These are phyloP conservation scores for Coleophora flavipennella DNA, from an alignment of 2,888 invertebrate species.

Conservation along the genomic window DNA sequence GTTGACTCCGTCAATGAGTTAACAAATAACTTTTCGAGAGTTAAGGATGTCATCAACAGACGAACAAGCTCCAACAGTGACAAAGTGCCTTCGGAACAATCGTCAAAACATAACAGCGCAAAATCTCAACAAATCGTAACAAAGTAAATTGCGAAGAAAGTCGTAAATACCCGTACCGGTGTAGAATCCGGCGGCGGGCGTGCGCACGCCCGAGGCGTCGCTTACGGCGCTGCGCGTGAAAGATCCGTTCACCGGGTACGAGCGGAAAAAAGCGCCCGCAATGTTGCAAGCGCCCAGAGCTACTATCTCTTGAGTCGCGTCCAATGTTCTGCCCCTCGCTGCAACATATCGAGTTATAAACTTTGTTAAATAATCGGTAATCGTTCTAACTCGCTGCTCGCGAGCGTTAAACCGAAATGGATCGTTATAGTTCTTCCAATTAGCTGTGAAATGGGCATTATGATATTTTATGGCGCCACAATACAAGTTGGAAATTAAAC, in stretches of 20 bases:
- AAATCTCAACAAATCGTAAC: conserved; percentile 29
- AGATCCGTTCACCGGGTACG: conserved; percentile 83
- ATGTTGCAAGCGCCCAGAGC: conserved; percentile 84
- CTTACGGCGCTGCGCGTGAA: conserved; percentile 85
- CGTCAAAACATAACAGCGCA: conserved; percentile 19
- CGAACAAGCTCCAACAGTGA: conserved; percentile 18
- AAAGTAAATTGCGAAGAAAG: conserved; percentile 17
- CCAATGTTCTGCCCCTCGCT: conserved; percentile 79
- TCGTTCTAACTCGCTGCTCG: conserved; percentile 20
- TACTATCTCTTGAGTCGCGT: conserved; percentile 86
- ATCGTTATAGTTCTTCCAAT: conserved; percentile 22
- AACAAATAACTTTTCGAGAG: conserved; percentile 5
- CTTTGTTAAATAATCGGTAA: conserved; percentile 27
- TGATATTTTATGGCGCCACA: background rate
- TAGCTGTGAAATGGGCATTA: conserved; percentile 5
- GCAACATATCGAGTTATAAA: conserved; percentile 28
- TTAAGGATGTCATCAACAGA: conserved; percentile 10
- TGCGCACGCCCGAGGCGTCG: conserved; percentile 83
- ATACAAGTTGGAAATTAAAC: background rate
- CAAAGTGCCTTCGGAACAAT: conserved; percentile 20
- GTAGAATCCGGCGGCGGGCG: conserved; percentile 82
- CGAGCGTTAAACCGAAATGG: conserved; percentile 21
- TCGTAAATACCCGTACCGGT: conserved; percentile 64
- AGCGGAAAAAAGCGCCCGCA: conserved; percentile 81
- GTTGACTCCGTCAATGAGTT: conserved; percentile 14